Evolutionary conservation across 2,888 invertebrate genomes (phyloP).

Genomic region (Geotrupes spiniger): DNA sequence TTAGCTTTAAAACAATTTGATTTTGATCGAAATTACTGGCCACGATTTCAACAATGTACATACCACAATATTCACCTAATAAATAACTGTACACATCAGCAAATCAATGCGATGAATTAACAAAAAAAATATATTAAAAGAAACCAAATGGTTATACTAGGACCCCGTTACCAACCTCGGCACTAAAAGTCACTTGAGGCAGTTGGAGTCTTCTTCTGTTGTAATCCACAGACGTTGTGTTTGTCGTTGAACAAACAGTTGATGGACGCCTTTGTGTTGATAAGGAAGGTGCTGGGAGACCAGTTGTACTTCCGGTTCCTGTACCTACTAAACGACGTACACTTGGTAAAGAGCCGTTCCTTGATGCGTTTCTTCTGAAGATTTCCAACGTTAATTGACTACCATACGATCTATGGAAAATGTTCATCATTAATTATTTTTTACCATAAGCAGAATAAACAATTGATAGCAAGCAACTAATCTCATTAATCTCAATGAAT

Average conservation of each 20-base stretch:
- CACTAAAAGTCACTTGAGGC: constrained; percentile 82
- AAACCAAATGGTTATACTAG: constrained; percentile 66
- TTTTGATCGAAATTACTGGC: constrained; percentile 22
- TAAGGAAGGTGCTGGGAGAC: constrained; percentile 35
- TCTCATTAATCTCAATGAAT: too few relatives aligned
- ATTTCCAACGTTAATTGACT: constrained; percentile 69
- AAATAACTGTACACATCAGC: constrained; percentile 10
- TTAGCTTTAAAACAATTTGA: neutral
- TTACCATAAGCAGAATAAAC: too few relatives aligned
- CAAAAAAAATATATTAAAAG: constrained; percentile 8
- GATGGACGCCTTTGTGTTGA: constrained; percentile 56
- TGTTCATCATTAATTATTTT: too few relatives aligned
- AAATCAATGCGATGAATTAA: constrained; percentile 5
- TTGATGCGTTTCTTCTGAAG: constrained; percentile 59
- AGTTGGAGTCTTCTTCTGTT: constrained; percentile 65
- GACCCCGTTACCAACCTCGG: constrained; percentile 89
- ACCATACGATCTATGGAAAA: constrained; percentile 62
- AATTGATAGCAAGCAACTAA: too few relatives aligned
- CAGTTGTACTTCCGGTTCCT: constrained; percentile 33
- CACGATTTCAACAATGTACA: constrained; percentile 5
- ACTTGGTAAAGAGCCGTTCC: constrained; percentile 47
- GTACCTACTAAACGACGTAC: constrained; percentile 29
- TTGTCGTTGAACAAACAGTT: constrained; percentile 67
- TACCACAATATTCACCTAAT: constrained; percentile 3
- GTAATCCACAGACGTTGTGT: constrained; percentile 56